A percentile compares a stretch with the other conserved stretches of the same genome.
Evolutionary conservation across 1,140 invertebrate genomes (phyloP).

Genomic region (Parapsyche elsis): DNA sequence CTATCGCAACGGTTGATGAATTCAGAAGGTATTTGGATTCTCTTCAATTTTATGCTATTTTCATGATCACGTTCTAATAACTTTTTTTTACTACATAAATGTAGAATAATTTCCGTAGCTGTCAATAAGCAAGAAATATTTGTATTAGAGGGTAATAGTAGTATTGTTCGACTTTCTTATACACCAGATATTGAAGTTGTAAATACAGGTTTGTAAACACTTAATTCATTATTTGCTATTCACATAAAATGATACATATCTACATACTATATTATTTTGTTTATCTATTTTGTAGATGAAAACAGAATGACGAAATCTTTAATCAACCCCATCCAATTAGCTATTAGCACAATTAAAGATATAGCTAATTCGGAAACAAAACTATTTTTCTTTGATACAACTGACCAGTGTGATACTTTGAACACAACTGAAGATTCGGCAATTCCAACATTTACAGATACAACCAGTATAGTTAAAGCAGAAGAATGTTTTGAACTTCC

Average conservation of each 20-base stretch:
- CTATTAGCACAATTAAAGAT: slow-evolving; percentile 63
- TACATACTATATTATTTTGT: slow-evolving; percentile 59
- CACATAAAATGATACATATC: not conserved
- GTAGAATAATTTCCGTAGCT: slow-evolving; percentile 70
- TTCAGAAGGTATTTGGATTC: slow-evolving; percentile 58
- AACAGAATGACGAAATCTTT: slow-evolving; percentile 64
- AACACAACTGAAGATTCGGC: slow-evolving; percentile 23
- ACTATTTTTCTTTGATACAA: slow-evolving; percentile 39
- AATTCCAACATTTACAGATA: slow-evolving; percentile 36
- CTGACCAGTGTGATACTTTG: slow-evolving; percentile 35
- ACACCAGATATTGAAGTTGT: slow-evolving; percentile 59
- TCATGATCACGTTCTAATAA: slow-evolving; percentile 15
- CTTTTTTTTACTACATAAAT: slow-evolving; percentile 49
- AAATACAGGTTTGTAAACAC: slow-evolving; percentile 8
- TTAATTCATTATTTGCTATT: not conserved
- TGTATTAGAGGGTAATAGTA: slow-evolving; percentile 76
- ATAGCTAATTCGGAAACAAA: slow-evolving; percentile 59
- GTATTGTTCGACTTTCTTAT: slow-evolving; percentile 74
- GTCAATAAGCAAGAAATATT: slow-evolving; percentile 83
- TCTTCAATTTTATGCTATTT: slow-evolving; percentile 14
- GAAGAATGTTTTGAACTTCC: slow-evolving; percentile 64
- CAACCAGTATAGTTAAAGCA: slow-evolving; percentile 57
- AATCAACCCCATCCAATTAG: slow-evolving; percentile 62
- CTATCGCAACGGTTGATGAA: slow-evolving; percentile 66
- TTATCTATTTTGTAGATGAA: slow-evolving; percentile 60